Conservation (phyloP, 2,797 vertebrate species). For the Oryzias sinensis region DNA sequence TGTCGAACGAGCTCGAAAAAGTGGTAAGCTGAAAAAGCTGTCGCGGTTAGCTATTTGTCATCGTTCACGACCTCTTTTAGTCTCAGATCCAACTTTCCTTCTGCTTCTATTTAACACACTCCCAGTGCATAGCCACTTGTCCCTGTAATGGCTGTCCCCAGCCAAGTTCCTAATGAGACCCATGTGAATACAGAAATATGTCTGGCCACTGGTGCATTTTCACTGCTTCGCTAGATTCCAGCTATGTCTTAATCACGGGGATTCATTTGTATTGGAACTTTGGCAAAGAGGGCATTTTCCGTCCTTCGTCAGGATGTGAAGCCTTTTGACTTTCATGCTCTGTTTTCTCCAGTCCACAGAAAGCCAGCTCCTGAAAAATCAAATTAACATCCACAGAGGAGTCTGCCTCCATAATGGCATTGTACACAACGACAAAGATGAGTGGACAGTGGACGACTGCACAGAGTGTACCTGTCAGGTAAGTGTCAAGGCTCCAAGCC, state of each 20-base stretch:
- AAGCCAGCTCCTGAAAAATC: slow-evolving; percentile 73
- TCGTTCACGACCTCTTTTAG: slow-evolving; percentile 31
- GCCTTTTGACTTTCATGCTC: slow-evolving; percentile 17
- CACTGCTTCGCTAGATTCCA: slow-evolving; percentile 61
- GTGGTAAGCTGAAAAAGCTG: slow-evolving; percentile 82
- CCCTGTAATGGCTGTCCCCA: slow-evolving; percentile 47
- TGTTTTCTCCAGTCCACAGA: slow-evolving; percentile 76
- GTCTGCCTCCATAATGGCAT: slow-evolving; percentile 90
- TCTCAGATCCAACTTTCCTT: slow-evolving; percentile 11
- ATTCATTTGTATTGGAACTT: slow-evolving; percentile 72
- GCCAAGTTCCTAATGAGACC: slow-evolving; percentile 73
- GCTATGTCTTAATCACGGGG: slow-evolving; percentile 70
- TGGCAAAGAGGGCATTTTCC: slow-evolving; percentile 72
- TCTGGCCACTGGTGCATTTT: slow-evolving; percentile 59
- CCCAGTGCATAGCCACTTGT: slow-evolving; percentile 62
- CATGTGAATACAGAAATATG: slow-evolving; percentile 75
- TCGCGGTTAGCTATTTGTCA: slow-evolving; percentile 39
- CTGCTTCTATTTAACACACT: slow-evolving; percentile 43
- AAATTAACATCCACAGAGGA: slow-evolving; percentile 76
- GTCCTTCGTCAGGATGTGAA: slow-evolving; percentile 46
- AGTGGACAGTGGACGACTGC: slow-evolving; percentile 96
- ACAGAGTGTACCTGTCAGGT: slow-evolving; percentile 98
- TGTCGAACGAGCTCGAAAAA: slow-evolving; percentile 86
- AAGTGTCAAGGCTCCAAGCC: slow-evolving; percentile 37
- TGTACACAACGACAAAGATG: slow-evolving; percentile 84